phyloP scores from a whole-genome alignment of 2,888 invertebrate species.

The Acrocyrtus sp. region DNA sequence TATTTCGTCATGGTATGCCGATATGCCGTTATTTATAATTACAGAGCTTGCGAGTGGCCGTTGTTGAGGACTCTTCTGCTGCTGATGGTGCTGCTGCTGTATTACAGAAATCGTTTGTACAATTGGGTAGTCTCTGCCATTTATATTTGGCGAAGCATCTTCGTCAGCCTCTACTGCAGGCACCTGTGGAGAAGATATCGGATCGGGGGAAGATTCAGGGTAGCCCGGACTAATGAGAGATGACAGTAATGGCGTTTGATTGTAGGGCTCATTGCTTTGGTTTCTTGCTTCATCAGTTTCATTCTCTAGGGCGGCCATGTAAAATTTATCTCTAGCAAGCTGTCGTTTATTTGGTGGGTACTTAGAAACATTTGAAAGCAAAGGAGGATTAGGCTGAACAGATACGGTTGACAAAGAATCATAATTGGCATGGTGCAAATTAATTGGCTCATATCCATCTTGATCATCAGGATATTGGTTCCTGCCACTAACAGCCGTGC shows the following conservation, averaged over 20 bases:
- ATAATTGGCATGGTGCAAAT: background rate
- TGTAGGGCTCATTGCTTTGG: background rate
- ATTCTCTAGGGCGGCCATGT: background rate
- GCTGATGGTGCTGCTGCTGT: background rate
- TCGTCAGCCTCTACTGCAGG: background rate
- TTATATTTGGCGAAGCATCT: background rate
- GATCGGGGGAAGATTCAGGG: slow-evolving; percentile 52
- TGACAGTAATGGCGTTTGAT: slow-evolving; percentile 57
- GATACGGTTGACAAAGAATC: slow-evolving; percentile 4
- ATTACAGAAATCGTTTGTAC: background rate
- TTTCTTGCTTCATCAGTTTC: background rate
- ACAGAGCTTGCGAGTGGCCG: background rate
- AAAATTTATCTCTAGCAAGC: background rate
- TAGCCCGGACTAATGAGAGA: slow-evolving; percentile 59
- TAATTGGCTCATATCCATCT: background rate
- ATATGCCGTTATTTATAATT: too few species aligned
- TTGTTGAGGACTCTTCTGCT: background rate
- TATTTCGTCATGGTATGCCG: background rate
- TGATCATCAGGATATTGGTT: background rate
- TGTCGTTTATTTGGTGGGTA: slow-evolving; percentile 26
- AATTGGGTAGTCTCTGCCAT: background rate
- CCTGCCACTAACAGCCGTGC: background rate
- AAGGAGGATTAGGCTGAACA: slow-evolving; percentile 15
- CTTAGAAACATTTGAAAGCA: background rate
- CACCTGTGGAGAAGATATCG: slow-evolving; percentile 4